phyloP scores from a whole-genome alignment of 2,888 invertebrate genomes.

The Unio pictorum region DNA sequence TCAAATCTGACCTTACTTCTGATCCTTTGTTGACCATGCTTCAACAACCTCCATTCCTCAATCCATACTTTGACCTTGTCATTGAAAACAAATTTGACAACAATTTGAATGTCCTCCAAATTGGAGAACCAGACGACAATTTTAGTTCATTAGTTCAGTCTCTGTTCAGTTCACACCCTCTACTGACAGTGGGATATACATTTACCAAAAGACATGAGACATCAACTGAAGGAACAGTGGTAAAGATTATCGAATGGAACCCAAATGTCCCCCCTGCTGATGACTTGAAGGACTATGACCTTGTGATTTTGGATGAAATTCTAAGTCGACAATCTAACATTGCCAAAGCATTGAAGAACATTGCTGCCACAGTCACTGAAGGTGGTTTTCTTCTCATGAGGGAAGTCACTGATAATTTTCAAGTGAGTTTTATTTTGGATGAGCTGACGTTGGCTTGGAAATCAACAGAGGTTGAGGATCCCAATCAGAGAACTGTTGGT shows the following conservation, averaged over 20 bases:
- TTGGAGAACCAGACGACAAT: constrained; percentile 68
- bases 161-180: constrained; percentile 79
- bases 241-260: constrained; percentile 80
- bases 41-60: constrained; percentile 43
- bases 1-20: constrained; percentile 29
- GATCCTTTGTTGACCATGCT: constrained; percentile 41
- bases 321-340: constrained; percentile 48
- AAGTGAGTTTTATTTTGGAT: constrained; percentile 43
- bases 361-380: constrained; percentile 76
- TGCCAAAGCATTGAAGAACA: constrained; percentile 35
- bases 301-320: constrained; percentile 57
- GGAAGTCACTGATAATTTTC: constrained; percentile 69
- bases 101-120: constrained; percentile 83
- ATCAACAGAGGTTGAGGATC: constrained; percentile 10
- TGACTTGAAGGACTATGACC: constrained; percentile 48
- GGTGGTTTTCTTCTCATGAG: constrained; percentile 73
- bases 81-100: constrained; percentile 83
- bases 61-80: constrained; percentile 79
- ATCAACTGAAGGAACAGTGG: constrained; percentile 75
- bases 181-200: constrained; percentile 77
- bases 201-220: constrained; percentile 75
- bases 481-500: constrained; percentile 23
- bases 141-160: constrained; percentile 38
- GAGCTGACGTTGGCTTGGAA: constrained; percentile 20
- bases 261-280: constrained; percentile 73